Conservation (phyloP, 2,888 invertebrate species). For the Acanthococcus lagerstroemiae region DNA sequence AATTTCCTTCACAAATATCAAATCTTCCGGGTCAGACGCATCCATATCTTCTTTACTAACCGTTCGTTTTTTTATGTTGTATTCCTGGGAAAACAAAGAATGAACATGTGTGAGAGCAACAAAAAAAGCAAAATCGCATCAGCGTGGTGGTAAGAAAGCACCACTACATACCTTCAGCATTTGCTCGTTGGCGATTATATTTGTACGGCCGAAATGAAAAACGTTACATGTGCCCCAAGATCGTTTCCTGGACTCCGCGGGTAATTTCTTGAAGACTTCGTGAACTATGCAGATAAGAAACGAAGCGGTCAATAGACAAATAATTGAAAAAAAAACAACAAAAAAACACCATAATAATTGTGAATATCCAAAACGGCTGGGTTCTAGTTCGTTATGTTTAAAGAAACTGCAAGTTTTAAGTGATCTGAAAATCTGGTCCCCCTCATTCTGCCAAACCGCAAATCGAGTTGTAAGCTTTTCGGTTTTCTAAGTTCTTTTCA, state of each 20-base stretch:
- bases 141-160: too few relatives aligned
- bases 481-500: too few relatives aligned
- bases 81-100: slow-evolving; percentile 1
- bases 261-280: slow-evolving; percentile 20
- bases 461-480: too few relatives aligned
- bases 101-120: background rate
- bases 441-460: too few relatives aligned
- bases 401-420: too few relatives aligned
- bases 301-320: too few relatives aligned
- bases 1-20: slow-evolving; percentile 30
- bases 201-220: slow-evolving; percentile 12
- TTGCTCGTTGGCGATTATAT: background rate
- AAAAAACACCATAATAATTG: too few relatives aligned
- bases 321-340: background rate
- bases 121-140: background rate
- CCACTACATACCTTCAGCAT: slow-evolving; percentile 3
- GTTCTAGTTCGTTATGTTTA: too few relatives aligned
- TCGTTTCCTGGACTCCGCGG: slow-evolving; percentile 3
- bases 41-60: slow-evolving; percentile 22
- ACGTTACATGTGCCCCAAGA: slow-evolving; percentile 14
- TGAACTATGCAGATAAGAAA: slow-evolving; percentile 9
- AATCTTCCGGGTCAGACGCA: slow-evolving; percentile 23
- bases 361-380: too few relatives aligned
- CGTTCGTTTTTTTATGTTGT: slow-evolving; percentile 11
- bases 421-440: too few relatives aligned